Evolutionary conservation across 2,797 vertebrate genomes (phyloP), one percentile per base, ranked within the genome.

Genomic region (Sebastes miniatus): DNA sequence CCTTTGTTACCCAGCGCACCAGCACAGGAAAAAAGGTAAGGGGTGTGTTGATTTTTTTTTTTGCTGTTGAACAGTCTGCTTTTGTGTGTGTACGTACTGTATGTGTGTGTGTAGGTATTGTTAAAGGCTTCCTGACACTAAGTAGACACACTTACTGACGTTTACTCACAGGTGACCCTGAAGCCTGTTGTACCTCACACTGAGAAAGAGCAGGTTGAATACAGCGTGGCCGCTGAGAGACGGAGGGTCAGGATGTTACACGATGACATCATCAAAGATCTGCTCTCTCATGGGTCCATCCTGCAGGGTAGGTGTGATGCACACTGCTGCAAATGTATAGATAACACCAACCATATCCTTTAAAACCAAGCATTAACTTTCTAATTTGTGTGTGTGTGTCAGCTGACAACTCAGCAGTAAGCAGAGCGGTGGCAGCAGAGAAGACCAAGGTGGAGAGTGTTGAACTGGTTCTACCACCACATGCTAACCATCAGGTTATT

Each of bases 391-490:
- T 59, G 64, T 76, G 65, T 70, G 31, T 72, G n/a, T 3, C 94
- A 96, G 84, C 93, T 94, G 0, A 93, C 77, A 78, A 4, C 59
- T 62, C 61, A 2, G 69, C 80, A 27, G 76, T 56, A 4, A 91
- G 68, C 0, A 69, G 7, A 5, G 92, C 90, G 0, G 95, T 98
- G 43, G 94, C 95, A 0, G 96, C 97, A 0, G 97, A 95, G 80
- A 96, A 88, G 86, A 99, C 98, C 0, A 92, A 91, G 1, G 98
- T 99, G 86, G 97, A 99, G 89, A 99, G 98, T 0, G 97, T 99
- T 81, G 98, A 99, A 85, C 95, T 99, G 88, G 97, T 99, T 73
- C 93, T 99, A 66, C 98, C 98, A 1, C 96, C 98, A 0, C 98
- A 99, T 0, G 97, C 98, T 83, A 99, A 99, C 87, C 98, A 99